Base-by-base conservation (phyloP, 2,888 invertebrate genomes). In the Tipula helvola region DNA sequence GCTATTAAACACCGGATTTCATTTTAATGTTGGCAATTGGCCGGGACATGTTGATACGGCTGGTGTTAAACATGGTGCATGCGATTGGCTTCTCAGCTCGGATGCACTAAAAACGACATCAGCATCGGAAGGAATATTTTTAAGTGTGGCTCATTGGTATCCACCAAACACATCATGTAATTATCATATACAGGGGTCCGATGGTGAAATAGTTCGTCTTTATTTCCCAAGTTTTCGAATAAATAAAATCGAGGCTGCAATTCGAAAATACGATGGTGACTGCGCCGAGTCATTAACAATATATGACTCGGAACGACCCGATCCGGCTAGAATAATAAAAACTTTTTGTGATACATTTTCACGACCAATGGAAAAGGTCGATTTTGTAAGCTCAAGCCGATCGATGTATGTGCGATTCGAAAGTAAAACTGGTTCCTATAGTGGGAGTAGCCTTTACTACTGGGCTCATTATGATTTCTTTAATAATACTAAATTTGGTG, bases 381-480 rank as follows among this genome's bases (percentile, higher is more conserved):
- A 97, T 90, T 97, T 97, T 88, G 96, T 97, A 0, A 97, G 97
- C 0, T 96, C 96, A 0, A 96, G 96, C 7, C 96, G 96, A 88
- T 95, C 97, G 0, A 93, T 97, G 89, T 97, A 96, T 89, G 97
- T 97, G 0, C 93, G 97, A 88, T 97, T 97, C 90, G 97, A 97
- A 89, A 97, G 97, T 91, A 97, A 97, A 90, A 97, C 97, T 1
- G 97, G 98, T 36, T 97, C 97, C 88, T 97, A 97, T 89, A 97
- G 97, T 87, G 97, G 97, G 93, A 97, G 97, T n/a, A 97, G 97
- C 0, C 93, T 98, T 13, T 97, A 97, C 91, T 97, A 97, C 90
- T 97, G 97, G 97, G 97, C 97, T 0, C 97, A 97, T 90, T 97
- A 97, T 90, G 97, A 97, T 90, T 97, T 97, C 92, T 97, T 97